Evolutionary conservation across 1,140 invertebrate genomes (phyloP).

Genomic region (Bombus huntii): DNA sequence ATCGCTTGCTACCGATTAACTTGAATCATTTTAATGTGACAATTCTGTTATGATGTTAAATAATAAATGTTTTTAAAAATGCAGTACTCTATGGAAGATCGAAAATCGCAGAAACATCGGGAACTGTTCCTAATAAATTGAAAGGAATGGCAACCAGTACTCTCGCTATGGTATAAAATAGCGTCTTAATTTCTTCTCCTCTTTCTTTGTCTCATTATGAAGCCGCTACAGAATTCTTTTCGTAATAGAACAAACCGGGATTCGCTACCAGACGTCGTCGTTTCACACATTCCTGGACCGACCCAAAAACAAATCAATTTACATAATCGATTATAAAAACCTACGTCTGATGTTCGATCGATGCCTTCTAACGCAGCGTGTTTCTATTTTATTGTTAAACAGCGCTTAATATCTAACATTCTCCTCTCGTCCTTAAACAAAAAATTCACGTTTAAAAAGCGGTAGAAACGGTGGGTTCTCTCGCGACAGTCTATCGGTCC

Average conservation of each 20-base stretch:
- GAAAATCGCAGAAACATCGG: constrained; percentile 57
- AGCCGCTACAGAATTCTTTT: background rate
- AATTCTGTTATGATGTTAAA: too few species aligned
- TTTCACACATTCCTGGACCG: background rate
- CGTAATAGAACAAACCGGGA: background rate
- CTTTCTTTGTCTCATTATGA: background rate
- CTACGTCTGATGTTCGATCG: background rate
- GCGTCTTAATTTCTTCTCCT: background rate
- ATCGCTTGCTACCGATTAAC: background rate
- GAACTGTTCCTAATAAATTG: constrained; percentile 53
- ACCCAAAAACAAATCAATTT: constrained; percentile 9
- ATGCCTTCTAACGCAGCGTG: background rate
- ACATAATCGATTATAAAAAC: constrained; percentile 30
- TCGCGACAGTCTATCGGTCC: constrained; percentile 26
- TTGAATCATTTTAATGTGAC: background rate
- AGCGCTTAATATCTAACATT: background rate
- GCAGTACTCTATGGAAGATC: constrained; percentile 16
- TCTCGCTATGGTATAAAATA: constrained; percentile 30
- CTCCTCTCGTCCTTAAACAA: background rate
- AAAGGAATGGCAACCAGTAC: constrained; percentile 13
- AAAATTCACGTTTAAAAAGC: constrained; percentile 31
- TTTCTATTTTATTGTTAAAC: background rate
- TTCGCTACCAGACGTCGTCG: background rate
- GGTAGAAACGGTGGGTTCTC: constrained; percentile 36
- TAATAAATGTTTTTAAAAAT: background rate